Evolutionary conservation across 1,140 invertebrate species (phyloP), one percentile per base, ranked within the genome.

Genomic region (Drosophila ironensis): DNA sequence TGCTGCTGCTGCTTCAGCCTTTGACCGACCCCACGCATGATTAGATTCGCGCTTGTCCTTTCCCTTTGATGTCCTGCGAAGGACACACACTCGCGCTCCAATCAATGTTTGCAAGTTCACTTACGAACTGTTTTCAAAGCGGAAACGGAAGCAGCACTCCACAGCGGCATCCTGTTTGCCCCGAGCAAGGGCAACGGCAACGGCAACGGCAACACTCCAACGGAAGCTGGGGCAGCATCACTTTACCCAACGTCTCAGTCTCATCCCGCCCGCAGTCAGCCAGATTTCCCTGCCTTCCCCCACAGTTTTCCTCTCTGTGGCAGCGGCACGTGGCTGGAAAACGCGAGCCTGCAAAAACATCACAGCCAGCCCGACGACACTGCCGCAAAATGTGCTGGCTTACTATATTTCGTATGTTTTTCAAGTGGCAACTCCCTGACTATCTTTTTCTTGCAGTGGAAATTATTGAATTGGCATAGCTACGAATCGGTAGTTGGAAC

Each of bases 241-340:
- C 4, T 47, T 12, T 33, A 12, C 47, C 8, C 12, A n/a, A n/a
- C n/a, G n/a, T n/a, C n/a, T n/a, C n/a, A 11, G 28, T 28, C 20
- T 52, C n/a, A n/a, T n/a, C 16, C 22, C 17, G n/a, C 9, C 12
- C 41, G 0, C 11, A 14, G 14, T n/a, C 20, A 35, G 42, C 3
- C 38, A 8, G n/a, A n/a, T n/a, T n/a, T n/a, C n/a, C 30, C 11
- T 14, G 22, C 1, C 14, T 17, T 22, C 2, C 22, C 38, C 4
- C 5, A 22, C 35, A 3, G 24, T 3, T 9, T 42, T 60, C 19
- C 19, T 24, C 38, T n/a, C 25, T 60, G 37, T 22, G 41, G 33
- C 59, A 63, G 19, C 20, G 77, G 78, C 77, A 82, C 78, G 78
- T 84, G 78, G 56, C 77, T 50, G 19, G 27, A 41, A 70, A 82